phyloP scores from a whole-genome alignment of 2,113 vertebrate genomes.

The Oreochromis tanganicae region DNA sequence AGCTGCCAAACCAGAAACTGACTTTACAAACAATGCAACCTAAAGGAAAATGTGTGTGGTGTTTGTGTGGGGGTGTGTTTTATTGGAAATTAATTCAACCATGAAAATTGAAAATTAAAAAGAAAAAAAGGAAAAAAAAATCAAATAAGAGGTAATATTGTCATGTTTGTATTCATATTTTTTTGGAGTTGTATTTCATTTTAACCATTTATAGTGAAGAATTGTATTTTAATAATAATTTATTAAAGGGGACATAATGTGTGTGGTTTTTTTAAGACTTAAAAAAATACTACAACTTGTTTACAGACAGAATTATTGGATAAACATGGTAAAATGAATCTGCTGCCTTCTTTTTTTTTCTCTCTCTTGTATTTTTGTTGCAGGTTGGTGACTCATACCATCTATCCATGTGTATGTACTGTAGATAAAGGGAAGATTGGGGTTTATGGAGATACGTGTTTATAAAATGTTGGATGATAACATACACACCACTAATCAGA shows the following conservation, averaged over 20 bases:
- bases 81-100: slow-evolving; percentile 57
- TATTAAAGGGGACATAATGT: slow-evolving; percentile 53
- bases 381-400: slow-evolving; percentile 6
- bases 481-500: not conserved
- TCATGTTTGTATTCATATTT: slow-evolving; percentile 21
- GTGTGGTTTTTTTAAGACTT: slow-evolving; percentile 33
- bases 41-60: slow-evolving; percentile 19
- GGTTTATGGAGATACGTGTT: slow-evolving; percentile 7
- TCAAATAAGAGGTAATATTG: slow-evolving; percentile 12
- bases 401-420: slow-evolving; percentile 23
- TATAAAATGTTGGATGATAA: not conserved
- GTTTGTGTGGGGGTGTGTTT: slow-evolving; percentile 28
- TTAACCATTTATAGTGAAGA: slow-evolving; percentile 30
- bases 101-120: slow-evolving; percentile 40
- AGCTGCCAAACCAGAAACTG: slow-evolving; percentile 60
- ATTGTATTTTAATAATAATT: slow-evolving; percentile 69
- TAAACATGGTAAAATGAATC: slow-evolving; percentile 9
- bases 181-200: not conserved
- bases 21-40: slow-evolving; percentile 51
- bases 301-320: slow-evolving; percentile 44
- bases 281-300: slow-evolving; percentile 20
- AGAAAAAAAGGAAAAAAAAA: not conserved
- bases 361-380: slow-evolving; percentile 48
- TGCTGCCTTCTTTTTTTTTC: not conserved
- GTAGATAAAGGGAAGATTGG: slow-evolving; percentile 2